A percentile compares a stretch with the other conserved stretches of the same genome.
phyloP scores from a whole-genome alignment of 2,888 invertebrate species.

The Caenorhabditis wallacei region DNA sequence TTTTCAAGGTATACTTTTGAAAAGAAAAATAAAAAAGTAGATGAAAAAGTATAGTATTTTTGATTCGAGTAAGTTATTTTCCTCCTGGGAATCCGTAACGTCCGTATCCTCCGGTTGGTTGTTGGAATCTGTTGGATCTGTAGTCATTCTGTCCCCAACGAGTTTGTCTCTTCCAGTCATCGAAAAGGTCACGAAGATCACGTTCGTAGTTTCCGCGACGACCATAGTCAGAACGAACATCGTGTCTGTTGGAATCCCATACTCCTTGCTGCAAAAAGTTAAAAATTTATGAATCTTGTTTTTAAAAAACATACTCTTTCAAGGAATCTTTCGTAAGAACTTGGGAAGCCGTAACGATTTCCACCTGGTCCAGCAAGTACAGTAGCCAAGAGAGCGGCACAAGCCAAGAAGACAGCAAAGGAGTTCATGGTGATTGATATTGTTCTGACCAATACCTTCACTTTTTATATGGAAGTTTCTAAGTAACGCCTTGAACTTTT shows the following conservation, averaged over 20 bases:
- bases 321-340: slow-evolving; percentile 44
- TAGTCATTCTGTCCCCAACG: slow-evolving; percentile 56
- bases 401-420: slow-evolving; percentile 24
- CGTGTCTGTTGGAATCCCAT: slow-evolving; percentile 55
- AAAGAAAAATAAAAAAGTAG: background rate
- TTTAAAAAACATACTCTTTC: slow-evolving; percentile 24
- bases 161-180: slow-evolving; percentile 62
- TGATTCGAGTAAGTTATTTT: slow-evolving; percentile 3
- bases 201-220: slow-evolving; percentile 49
- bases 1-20: too few species aligned
- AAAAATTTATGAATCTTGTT: too few species aligned
- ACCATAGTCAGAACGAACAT: slow-evolving; percentile 25
- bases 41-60: background rate
- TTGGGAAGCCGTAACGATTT: slow-evolving; percentile 42
- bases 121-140: slow-evolving; percentile 53
- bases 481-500: slow-evolving; percentile 30
- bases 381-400: slow-evolving; percentile 31
- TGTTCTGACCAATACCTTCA: slow-evolving; percentile 5
- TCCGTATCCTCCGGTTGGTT: slow-evolving; percentile 50
- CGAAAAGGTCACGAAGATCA: slow-evolving; percentile 41
- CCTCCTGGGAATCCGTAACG: slow-evolving; percentile 59
- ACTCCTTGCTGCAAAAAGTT: slow-evolving; percentile 60
- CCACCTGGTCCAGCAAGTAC: slow-evolving; percentile 25
- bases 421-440: slow-evolving; percentile 41
- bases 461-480: slow-evolving; percentile 16